These are phyloP conservation scores for Rachycentron canadum DNA, from an alignment of 2,797 vertebrate genomes.

Conservation along the genomic window DNA sequence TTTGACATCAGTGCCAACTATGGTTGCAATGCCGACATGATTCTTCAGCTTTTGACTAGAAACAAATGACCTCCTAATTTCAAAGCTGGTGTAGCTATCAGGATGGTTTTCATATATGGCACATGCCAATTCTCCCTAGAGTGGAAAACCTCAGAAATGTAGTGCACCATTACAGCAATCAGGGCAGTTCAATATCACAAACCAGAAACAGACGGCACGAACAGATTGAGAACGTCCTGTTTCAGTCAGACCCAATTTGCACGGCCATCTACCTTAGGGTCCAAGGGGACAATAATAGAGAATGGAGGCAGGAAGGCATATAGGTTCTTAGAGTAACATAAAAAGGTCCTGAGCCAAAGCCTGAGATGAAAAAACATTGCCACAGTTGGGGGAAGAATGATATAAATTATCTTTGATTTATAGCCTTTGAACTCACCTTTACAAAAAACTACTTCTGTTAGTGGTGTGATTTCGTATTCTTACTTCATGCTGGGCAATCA, in stretches of 20 bases:
- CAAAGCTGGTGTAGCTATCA: conserved; percentile 70
- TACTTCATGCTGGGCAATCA: conserved; percentile 43
- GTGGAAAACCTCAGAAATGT: conserved; percentile 73
- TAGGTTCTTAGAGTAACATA: conserved; percentile 65
- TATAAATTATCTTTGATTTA: conserved; percentile 60
- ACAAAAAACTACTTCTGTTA: conserved; percentile 58
- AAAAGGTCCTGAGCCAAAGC: conserved; percentile 54
- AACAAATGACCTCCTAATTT: conserved; percentile 79
- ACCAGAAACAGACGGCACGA: conserved; percentile 84
- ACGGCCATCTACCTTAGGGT: conserved; percentile 73
- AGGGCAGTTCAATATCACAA: conserved; percentile 79
- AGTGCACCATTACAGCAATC: conserved; percentile 81
- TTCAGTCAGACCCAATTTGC: conserved; percentile 84
- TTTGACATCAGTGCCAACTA: conserved; percentile 60
- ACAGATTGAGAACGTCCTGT: conserved; percentile 86
- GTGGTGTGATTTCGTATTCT: conserved; percentile 54
- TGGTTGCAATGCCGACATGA: conserved; percentile 47
- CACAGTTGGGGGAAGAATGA: conserved; percentile 16
- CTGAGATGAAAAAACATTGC: conserved; percentile 41
- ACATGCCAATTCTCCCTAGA: conserved; percentile 77
- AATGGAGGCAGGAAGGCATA: conserved; percentile 71
- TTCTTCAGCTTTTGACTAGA: conserved; percentile 68
- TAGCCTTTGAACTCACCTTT: conserved; percentile 45
- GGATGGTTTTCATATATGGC: conserved; percentile 72
- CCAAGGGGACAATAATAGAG: conserved; percentile 72